phyloP scores from a whole-genome alignment of 2,797 vertebrate genomes.

The Poeciliopsis turneri region DNA sequence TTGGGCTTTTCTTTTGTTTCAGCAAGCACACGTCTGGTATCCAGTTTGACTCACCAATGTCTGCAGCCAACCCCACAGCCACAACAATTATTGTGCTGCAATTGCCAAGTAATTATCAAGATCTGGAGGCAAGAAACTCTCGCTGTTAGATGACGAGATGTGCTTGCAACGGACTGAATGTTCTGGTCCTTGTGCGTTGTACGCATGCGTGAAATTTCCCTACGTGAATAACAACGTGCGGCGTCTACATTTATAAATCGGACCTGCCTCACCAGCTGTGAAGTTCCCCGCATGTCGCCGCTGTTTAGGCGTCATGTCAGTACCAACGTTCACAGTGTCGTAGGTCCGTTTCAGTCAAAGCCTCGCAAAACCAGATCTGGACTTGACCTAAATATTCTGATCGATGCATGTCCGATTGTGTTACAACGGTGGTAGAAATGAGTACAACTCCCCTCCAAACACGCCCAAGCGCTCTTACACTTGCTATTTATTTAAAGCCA shows the following conservation, averaged over 20 bases:
- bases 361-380: background rate
- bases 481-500: slow-evolving; percentile 4
- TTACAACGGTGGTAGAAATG: background rate
- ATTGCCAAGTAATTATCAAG: background rate
- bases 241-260: too few species aligned
- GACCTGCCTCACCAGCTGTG: background rate
- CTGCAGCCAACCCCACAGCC: background rate
- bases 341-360: background rate
- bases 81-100: background rate
- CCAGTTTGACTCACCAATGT: background rate
- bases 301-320: too few species aligned
- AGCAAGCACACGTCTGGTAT: background rate
- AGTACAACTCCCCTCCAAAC: slow-evolving; percentile 18
- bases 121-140: background rate
- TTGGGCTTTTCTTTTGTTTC: background rate
- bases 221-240: too few species aligned
- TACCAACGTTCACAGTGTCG: too few species aligned
- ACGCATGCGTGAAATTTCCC: too few species aligned
- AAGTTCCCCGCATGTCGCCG: background rate
- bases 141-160: background rate
- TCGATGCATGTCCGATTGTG: background rate
- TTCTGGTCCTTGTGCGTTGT: too few species aligned
- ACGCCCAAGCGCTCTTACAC: slow-evolving; percentile 3
- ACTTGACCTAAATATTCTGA: background rate
- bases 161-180: too few species aligned